Evolutionary conservation across 1,140 invertebrate species (phyloP).

Genomic region (Diachasmimorpha longicaudata): DNA sequence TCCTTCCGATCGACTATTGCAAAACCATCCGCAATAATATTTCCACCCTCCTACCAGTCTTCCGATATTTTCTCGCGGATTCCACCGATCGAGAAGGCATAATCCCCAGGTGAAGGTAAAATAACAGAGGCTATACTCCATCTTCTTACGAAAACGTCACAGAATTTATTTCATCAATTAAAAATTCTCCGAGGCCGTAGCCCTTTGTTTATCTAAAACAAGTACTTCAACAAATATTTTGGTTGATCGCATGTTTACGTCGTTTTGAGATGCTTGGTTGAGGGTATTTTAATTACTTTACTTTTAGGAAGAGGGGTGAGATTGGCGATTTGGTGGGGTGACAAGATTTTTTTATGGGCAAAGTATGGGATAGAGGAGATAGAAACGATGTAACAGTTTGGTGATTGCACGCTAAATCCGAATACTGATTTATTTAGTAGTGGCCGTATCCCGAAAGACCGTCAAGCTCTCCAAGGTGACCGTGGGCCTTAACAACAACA

Average conservation of each 20-base stretch:
- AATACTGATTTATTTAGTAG: slow-evolving; percentile 35
- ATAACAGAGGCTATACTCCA: background rate
- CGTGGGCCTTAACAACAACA: slow-evolving; percentile 35
- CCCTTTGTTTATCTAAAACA: background rate
- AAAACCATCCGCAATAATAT: background rate
- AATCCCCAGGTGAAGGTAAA: background rate
- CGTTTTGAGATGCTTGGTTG: slow-evolving; percentile 32
- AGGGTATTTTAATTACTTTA: slow-evolving; percentile 35
- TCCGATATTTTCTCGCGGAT: background rate
- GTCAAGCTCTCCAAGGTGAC: slow-evolving; percentile 25
- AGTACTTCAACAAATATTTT: slow-evolving; percentile 41
- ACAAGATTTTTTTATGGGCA: background rate
- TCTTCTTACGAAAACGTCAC: slow-evolving; percentile 51
- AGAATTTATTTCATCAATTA: slow-evolving; percentile 55
- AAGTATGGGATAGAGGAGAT: background rate
- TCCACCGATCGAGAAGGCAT: background rate
- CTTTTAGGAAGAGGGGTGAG: slow-evolving; percentile 8
- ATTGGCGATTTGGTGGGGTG: background rate
- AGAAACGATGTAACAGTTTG: background rate
- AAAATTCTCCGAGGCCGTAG: slow-evolving; percentile 33
- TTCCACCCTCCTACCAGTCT: background rate
- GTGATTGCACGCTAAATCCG: slow-evolving; percentile 7
- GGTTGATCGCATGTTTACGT: slow-evolving; percentile 39
- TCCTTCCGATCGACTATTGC: background rate
- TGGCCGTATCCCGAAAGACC: slow-evolving; percentile 25